Conservation (phyloP, 2,113 vertebrate genomes). For the Thermophis baileyi region DNA sequence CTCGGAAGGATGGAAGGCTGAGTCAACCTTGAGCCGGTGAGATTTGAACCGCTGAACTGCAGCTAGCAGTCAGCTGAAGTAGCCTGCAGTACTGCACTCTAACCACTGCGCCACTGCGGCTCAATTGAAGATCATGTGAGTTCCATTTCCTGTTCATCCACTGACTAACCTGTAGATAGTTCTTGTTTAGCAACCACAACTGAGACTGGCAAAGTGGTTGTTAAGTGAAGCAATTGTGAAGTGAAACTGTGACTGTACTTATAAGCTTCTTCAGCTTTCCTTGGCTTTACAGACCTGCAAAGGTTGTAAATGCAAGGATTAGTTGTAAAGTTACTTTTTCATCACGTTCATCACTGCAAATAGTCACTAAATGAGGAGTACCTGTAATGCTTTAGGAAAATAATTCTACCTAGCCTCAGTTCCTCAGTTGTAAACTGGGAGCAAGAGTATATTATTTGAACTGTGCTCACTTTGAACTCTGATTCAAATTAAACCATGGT, state of each 20-base stretch:
- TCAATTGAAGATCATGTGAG: not conserved
- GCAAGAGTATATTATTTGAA: not conserved
- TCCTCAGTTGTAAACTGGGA: not conserved
- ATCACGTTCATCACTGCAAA: not conserved
- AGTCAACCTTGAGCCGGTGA: too few species aligned
- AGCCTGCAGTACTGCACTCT: too few species aligned
- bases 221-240: not conserved
- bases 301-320: not conserved
- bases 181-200: not conserved
- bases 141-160: not conserved
- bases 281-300: not conserved
- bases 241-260: not conserved
- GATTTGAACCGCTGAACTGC: too few species aligned
- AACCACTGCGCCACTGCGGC: too few species aligned
- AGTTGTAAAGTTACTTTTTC: not conserved
- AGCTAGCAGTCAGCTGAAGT: too few species aligned
- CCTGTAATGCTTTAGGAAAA: not conserved
- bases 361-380: not conserved
- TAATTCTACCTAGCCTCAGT: not conserved
- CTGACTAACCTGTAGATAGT: not conserved
- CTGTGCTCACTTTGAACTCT: not conserved
- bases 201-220: not conserved
- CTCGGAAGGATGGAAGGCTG: too few species aligned
- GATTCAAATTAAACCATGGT: not conserved
- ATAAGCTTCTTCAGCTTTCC: not conserved